phyloP scores from a whole-genome alignment of 1,140 invertebrate genomes.

The Lasioglossum baleicum region DNA sequence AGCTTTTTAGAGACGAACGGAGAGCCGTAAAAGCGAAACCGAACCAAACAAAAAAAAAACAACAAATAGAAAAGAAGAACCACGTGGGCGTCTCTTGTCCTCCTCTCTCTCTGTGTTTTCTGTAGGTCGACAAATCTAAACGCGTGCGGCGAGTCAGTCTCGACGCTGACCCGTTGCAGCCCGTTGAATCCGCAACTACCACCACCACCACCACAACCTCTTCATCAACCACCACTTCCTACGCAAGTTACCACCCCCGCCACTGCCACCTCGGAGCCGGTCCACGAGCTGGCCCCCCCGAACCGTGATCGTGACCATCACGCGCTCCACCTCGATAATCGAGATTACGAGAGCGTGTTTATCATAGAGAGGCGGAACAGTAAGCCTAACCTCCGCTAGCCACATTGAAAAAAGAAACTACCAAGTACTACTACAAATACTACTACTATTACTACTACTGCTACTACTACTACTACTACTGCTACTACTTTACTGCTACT shows the following conservation, averaged over 20 bases:
- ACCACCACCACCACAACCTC: slow-evolving; percentile 79
- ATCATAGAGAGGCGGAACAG: slow-evolving; percentile 87
- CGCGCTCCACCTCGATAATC: slow-evolving; percentile 81
- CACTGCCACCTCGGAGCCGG: slow-evolving; percentile 78
- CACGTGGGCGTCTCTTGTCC: slow-evolving; percentile 75
- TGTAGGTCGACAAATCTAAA: slow-evolving; percentile 81
- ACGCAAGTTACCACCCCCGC: slow-evolving; percentile 79
- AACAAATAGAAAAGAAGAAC: slow-evolving; percentile 27
- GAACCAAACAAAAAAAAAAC: neutral
- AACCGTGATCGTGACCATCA: slow-evolving; percentile 80
- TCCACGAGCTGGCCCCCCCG: slow-evolving; percentile 77
- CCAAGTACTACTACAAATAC: slow-evolving; percentile 65
- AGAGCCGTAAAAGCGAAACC: neutral
- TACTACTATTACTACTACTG: slow-evolving; percentile 50
- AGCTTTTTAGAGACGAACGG: neutral
- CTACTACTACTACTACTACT: slow-evolving; percentile 51
- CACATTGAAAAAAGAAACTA: slow-evolving; percentile 63
- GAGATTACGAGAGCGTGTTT: slow-evolving; percentile 88
- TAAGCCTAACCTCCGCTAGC: slow-evolving; percentile 82
- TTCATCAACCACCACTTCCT: slow-evolving; percentile 81
- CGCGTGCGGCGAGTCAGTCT: slow-evolving; percentile 80
- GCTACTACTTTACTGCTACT: slow-evolving; percentile 52
- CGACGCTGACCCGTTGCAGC: slow-evolving; percentile 81
- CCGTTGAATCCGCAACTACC: slow-evolving; percentile 80
- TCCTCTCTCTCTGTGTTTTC: slow-evolving; percentile 77